Percentiles rank a stretch among this genome's conserved stretches.
Conservation (phyloP, 1,140 invertebrate genomes). For the Heliconius eleuchia region DNA sequence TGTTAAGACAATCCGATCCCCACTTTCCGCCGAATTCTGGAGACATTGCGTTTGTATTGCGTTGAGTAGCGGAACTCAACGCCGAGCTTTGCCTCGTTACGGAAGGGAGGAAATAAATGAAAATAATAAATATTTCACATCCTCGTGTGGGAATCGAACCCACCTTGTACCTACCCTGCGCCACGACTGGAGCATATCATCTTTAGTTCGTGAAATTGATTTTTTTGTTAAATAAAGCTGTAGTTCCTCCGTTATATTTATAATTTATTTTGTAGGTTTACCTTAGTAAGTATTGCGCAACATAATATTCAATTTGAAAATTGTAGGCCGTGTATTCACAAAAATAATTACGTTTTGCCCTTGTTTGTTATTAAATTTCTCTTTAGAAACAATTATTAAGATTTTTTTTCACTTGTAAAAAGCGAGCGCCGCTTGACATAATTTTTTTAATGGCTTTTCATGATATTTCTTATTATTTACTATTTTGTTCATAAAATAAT, state of each 20-base stretch:
- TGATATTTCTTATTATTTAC: conserved; percentile 1
- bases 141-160: no score
- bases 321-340: conserved; percentile 3
- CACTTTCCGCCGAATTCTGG: no score
- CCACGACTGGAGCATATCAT: no score
- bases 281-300: background rate
- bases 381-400: conserved; percentile 11
- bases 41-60: no score
- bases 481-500: background rate
- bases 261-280: background rate
- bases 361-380: conserved; percentile 11
- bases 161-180: no score
- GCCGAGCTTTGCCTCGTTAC: background rate
- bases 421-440: conserved; percentile 4
- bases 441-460: background rate
- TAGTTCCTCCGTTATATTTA: background rate
- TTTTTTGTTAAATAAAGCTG: background rate
- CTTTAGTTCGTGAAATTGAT: background rate
- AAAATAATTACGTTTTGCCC: conserved; percentile 15
- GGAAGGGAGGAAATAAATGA: no score
- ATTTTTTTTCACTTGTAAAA: conserved; percentile 7
- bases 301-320: conserved; percentile 5
- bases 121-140: no score
- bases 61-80: no score
- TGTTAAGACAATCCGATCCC: no score